Percentiles rank a stretch among this genome's conserved stretches.
Evolutionary conservation across 2,113 vertebrate species (phyloP).

Genomic region (Petaurus breviceps): DNA sequence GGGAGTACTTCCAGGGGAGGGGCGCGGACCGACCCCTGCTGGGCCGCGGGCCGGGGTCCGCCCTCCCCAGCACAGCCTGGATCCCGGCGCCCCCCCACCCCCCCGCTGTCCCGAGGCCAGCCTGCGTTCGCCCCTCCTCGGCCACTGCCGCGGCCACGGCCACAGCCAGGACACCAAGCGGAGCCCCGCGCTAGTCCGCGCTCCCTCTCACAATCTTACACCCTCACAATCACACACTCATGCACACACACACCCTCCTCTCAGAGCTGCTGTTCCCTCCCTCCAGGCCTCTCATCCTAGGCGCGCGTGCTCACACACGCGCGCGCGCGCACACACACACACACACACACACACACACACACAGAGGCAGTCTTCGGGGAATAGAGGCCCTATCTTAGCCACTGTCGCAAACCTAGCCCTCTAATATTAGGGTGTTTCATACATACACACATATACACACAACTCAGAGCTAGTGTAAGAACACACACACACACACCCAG

Average conservation of each 20-base stretch:
- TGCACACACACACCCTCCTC: neutral
- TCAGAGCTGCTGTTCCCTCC: neutral
- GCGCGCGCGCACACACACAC: too few species aligned
- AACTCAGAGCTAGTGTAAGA: too few species aligned
- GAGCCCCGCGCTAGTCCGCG: conserved; percentile 12
- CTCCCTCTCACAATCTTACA: neutral
- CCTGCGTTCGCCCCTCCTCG: neutral
- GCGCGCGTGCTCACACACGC: neutral
- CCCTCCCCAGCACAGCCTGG: too few species aligned
- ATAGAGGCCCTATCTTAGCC: too few species aligned
- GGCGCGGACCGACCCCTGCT: too few species aligned
- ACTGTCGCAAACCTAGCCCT: neutral
- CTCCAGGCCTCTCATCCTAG: neutral
- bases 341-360: too few species aligned
- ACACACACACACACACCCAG: neutral
- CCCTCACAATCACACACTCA: conserved; percentile 36
- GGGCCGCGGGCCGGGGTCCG: too few species aligned
- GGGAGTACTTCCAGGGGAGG: neutral
- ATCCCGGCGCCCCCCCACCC: too few species aligned
- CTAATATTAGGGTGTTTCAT: neutral
- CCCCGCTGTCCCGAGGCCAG: conserved; percentile 28
- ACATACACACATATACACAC: too few species aligned
- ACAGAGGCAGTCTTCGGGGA: too few species aligned
- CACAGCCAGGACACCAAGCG: too few species aligned
- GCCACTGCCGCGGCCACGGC: neutral